Evolutionary conservation across 2,888 invertebrate genomes (phyloP).

Genomic region (Protophormia terraenovae): DNA sequence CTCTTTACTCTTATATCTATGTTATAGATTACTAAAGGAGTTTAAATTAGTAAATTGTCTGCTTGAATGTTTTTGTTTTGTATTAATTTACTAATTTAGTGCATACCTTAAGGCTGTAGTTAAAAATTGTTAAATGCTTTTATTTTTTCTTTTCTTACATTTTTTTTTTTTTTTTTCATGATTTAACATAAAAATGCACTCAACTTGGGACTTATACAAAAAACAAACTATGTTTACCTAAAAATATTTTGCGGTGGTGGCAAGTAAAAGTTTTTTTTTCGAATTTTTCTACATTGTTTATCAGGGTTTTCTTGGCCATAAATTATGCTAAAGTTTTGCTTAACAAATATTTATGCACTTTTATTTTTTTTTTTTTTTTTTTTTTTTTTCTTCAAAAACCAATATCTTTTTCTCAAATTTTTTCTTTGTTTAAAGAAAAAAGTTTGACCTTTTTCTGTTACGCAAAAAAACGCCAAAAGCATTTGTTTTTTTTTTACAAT

Average conservation of each 20-base stretch:
- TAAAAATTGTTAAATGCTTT: neutral
- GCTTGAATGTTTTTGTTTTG: too few species aligned
- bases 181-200: conserved; percentile 39
- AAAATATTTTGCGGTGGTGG: neutral
- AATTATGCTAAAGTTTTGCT: conserved; percentile 44
- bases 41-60: too few species aligned
- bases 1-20: neutral
- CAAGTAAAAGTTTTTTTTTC: conserved; percentile 29
- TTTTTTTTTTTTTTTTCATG: neutral
- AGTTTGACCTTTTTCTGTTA: conserved; percentile 27
- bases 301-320: conserved; percentile 27
- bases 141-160: neutral
- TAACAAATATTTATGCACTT: conserved; percentile 38
- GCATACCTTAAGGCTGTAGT: neutral
- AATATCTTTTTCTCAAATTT: neutral
- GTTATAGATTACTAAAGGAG: neutral
- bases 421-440: neutral
- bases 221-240: too few species aligned
- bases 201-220: conserved; percentile 11
- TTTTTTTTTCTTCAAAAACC: conserved; percentile 18
- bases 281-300: conserved; percentile 3
- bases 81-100: neutral
- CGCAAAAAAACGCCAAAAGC: neutral
- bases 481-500: neutral
- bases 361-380: neutral